These are phyloP conservation scores for Phalacrocorax pelagicus DNA, from an alignment of 2,113 vertebrate species.

Conservation along the genomic window DNA sequence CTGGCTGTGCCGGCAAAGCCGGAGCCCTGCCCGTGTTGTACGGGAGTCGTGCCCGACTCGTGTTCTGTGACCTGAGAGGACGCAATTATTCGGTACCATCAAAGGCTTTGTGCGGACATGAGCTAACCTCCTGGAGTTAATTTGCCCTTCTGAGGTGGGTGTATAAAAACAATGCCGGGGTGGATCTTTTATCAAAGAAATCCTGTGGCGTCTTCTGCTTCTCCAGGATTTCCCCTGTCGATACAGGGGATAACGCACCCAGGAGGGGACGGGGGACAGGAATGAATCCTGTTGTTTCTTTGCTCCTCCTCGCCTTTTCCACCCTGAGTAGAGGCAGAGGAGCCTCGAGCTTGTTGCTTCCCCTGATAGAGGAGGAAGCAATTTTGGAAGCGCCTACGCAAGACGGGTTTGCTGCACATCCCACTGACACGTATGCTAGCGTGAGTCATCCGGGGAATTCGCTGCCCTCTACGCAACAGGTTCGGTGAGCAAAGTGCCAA, in stretches of 20 bases:
- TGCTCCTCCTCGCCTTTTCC: neutral
- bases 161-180: neutral
- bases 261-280: neutral
- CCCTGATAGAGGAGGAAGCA: neutral
- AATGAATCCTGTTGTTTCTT: neutral
- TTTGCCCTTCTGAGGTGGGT: neutral
- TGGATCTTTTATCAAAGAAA: neutral
- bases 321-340: neutral
- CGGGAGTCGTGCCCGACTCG: neutral
- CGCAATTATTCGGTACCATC: neutral
- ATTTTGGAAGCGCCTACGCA: neutral
- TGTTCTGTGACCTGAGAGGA: neutral
- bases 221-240: neutral
- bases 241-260: neutral
- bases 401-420: neutral
- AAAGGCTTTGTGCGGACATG: neutral
- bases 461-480: neutral
- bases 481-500: neutral
- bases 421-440: neutral
- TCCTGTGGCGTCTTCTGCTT: neutral
- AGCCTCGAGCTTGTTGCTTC: neutral
- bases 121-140: neutral
- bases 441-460: neutral
- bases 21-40: neutral
- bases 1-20: neutral